Evolutionary conservation across 2,888 invertebrate genomes (phyloP).

Genomic region (Lepas anatifera): DNA sequence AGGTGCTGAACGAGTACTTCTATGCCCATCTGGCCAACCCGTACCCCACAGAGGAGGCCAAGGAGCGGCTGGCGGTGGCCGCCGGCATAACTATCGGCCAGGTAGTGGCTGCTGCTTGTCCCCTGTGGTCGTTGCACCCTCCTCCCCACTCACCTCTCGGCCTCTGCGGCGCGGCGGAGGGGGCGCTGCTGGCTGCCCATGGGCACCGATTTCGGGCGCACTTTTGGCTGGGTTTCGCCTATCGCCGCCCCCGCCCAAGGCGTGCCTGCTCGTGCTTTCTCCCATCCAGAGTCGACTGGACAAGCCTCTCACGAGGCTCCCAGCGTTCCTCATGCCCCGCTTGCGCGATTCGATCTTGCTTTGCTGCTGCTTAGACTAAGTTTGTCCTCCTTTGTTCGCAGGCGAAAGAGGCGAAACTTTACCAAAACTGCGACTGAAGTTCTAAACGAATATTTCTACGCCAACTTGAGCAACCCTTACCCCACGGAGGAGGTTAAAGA

Average conservation of each 20-base stretch:
- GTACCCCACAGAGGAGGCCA: constrained; percentile 99
- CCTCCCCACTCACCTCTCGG: too few species aligned
- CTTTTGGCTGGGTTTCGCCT: constrained; percentile 11
- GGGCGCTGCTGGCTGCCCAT: not conserved
- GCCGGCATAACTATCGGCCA: constrained; percentile 97
- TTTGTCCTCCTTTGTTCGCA: constrained; percentile 20
- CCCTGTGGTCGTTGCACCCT: not conserved
- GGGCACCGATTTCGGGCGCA: not conserved
- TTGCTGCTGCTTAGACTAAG: too few species aligned
- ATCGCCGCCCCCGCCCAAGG: not conserved
- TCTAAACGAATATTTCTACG: constrained; percentile 98
- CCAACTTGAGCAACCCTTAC: constrained; percentile 98
- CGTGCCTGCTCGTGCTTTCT: too few species aligned
- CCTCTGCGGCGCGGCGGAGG: too few species aligned
- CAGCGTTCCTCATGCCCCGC: too few species aligned
- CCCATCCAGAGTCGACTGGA: too few species aligned
- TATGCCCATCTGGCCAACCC: constrained; percentile 99
- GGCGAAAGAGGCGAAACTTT: constrained; percentile 27
- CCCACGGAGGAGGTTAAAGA: constrained; percentile 99
- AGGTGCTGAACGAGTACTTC: constrained; percentile 98
- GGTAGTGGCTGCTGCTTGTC: constrained; percentile 41
- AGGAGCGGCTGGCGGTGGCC: constrained; percentile 97
- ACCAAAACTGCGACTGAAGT: constrained; percentile 97
- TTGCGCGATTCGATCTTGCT: too few species aligned
- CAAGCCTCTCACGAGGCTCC: too few species aligned